Evolutionary conservation across 2,888 invertebrate genomes (phyloP), one percentile per base, ranked within the genome.

Genomic region (Bruchidius siliquastri): DNA sequence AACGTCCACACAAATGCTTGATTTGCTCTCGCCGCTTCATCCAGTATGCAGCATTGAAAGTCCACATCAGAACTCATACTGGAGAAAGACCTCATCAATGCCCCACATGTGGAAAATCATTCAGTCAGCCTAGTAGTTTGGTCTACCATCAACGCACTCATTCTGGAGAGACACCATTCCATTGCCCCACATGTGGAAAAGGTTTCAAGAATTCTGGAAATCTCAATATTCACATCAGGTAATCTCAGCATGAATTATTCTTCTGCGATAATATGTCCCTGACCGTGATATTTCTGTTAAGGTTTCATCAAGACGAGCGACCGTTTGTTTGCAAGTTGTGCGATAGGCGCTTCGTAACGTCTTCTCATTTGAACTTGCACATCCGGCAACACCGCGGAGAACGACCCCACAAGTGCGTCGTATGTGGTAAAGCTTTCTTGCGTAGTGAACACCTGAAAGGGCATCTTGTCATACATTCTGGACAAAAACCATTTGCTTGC

Each of bases 401-500:
- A 26, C 81, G 80, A 67, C 79, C 82, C 13, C 80, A 83, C 75
- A 75, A 77, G 30, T 91, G 91, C 79, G 85, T 86, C 21, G 86
- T 88, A 70, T 91, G 91, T 82, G 88, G 86, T 18, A 89, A 90
- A 77, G 85, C 87, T 3, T 88, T 89, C 72, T 86, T 88, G 0
- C 83, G 89, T 68, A 88, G 88, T 30, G 87, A 89, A 70, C 88
- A 88, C 83, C 81, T 90, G 74, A 83, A 83, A 74, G 86, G 89
- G 32, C 91, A 91, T 80, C 81, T 88, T 72, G 80, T 89, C n/a
- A 88, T 87, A 70, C 90, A 90, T 80, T 89, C 89, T 0, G 88
- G 90, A 26, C 89, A 90, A 77, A 90, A 90, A 81, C 90, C 90
- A 2, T 88, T 89, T 82, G 85, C 86, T 49, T 91, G 91, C 83